Evolutionary conservation across 2,797 vertebrate species (phyloP).

Genomic region (Botia almorhae): DNA sequence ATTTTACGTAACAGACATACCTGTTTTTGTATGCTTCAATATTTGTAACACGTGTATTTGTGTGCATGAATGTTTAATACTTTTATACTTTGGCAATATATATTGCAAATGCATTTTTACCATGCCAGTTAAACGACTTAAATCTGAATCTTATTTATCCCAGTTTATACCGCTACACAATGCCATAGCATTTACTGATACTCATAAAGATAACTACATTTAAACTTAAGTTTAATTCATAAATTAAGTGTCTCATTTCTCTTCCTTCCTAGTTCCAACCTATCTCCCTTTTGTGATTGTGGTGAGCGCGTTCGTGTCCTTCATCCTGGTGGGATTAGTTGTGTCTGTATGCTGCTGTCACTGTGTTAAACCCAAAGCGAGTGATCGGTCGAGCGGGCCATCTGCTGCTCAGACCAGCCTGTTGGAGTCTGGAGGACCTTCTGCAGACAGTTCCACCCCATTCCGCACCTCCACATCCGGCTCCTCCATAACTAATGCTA

Average conservation of each 20-base stretch:
- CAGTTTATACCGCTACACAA: no score
- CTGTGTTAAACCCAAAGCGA: conserved; percentile 64
- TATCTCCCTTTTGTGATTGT: conserved; percentile 75
- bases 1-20: not conserved
- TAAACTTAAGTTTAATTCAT: not conserved
- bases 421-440: conserved; percentile 62
- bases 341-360: conserved; percentile 73
- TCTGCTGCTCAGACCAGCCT: conserved; percentile 67
- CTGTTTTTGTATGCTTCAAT: no score
- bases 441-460: conserved; percentile 62
- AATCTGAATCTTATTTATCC: no score
- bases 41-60: no score
- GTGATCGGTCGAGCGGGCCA: conserved; percentile 53
- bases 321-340: conserved; percentile 64
- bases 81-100: no score
- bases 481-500: conserved; percentile 54
- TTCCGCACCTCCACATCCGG: conserved; percentile 66
- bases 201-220: no score
- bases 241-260: not conserved
- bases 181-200: no score
- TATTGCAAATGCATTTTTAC: no score
- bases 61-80: no score
- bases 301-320: conserved; percentile 67
- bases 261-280: conserved; percentile 65
- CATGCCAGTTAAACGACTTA: no score